Percentiles rank a stretch among this genome's conserved stretches.
phyloP scores from a whole-genome alignment of 2,113 vertebrate genomes.

The Lipophrys pholis region DNA sequence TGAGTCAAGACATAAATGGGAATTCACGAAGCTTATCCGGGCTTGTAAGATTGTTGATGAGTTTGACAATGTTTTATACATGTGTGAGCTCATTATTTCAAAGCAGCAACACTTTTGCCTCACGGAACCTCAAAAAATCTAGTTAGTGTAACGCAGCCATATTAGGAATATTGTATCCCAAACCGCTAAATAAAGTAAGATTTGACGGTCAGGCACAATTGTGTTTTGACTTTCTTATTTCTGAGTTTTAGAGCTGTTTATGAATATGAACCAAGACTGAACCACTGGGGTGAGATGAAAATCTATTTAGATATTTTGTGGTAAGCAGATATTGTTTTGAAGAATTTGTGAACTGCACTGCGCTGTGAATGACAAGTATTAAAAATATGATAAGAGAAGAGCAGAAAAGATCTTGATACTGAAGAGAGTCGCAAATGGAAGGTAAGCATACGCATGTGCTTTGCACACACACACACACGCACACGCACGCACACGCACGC shows the following conservation, averaged over 20 bases:
- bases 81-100: conserved; percentile 40
- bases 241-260: conserved; percentile 34
- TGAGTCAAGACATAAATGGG: conserved; percentile 44
- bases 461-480: too few species aligned
- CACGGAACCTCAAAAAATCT: conserved; percentile 6
- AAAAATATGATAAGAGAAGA: conserved; percentile 63
- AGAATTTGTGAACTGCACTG: conserved; percentile 41
- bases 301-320: conserved; percentile 33
- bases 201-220: conserved; percentile 15
- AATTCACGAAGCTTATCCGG: conserved; percentile 26
- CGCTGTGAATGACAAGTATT: conserved; percentile 39
- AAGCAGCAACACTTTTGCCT: conserved; percentile 15
- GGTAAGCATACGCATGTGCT: neutral
- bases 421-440: conserved; percentile 21
- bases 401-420: conserved; percentile 31
- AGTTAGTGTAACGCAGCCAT: neutral
- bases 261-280: conserved; percentile 44
- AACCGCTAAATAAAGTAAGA: conserved; percentile 19
- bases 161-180: conserved; percentile 17
- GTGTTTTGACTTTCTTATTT: conserved; percentile 27
- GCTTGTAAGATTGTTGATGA: conserved; percentile 10
- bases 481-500: too few species aligned
- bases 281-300: conserved; percentile 30
- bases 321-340: conserved; percentile 55
- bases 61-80: conserved; percentile 22